Evolutionary conservation across 2,797 vertebrate genomes (phyloP), one percentile per base, ranked within the genome.

Genomic region (Crax fasciolata): DNA sequence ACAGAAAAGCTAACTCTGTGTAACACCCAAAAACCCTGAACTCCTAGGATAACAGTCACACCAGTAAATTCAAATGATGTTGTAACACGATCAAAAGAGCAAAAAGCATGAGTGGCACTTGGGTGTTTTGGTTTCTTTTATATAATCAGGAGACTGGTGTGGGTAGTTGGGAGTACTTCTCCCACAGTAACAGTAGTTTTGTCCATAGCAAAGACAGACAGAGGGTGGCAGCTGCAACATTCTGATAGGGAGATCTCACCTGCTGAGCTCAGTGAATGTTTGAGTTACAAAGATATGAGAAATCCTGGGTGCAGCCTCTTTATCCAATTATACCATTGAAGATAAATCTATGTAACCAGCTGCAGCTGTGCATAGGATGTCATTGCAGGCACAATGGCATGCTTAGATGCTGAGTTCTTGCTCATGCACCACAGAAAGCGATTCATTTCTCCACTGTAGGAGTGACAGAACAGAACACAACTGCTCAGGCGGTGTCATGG

Each of bases 331-430:
- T 7, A 68, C 72, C 65, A 35, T 2, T 80, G 89, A 89, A 93
- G 65, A 85, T 62, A 62, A 72, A 83, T 72, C 75, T 74, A 41
- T 84, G 76, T 35, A 92, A 93, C 91, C 57, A 23, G 58, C 75
- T 92, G 87, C 89, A 96, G 90, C 92, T 94, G 88, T 61, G 68
- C 9, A 1, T 43, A 65, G 76, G 75, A 85, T 89, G 72, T 58
- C 70, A 87, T 43, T 61, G 75, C 28, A 92, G 41, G 52, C 72
- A 93, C 87, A 92, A 46, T 6, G 11, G 58, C 72, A 68, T 51
- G 58, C 66, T 91, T 54, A 59, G 78, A 87, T 57, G 72, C 89
- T 1, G 11, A 89, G 58, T 67, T 91, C 48, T 93, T 89, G 75
- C 58, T 93, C 73, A 49, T 2, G n/a, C 65, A 59, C 25, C 20